A percentile compares a stretch with the other conserved stretches of the same genome.
phyloP scores from a whole-genome alignment of 2,113 vertebrate species.

The Limnothrissa miodon region DNA sequence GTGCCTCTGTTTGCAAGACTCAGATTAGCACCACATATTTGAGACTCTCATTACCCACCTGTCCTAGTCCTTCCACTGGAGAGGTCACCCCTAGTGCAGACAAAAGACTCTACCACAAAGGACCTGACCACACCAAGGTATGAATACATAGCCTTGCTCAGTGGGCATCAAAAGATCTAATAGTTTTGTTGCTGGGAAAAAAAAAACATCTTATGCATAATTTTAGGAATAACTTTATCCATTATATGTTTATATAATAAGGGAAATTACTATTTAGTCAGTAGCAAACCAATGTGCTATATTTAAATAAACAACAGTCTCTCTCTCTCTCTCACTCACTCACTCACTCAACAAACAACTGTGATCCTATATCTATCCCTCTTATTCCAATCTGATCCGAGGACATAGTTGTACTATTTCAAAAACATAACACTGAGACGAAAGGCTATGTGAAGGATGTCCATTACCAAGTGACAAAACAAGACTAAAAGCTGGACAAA shows the following conservation, averaged over 20 bases:
- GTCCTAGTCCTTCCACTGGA: constrained; percentile 48
- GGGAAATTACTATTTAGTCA: too few relatives aligned
- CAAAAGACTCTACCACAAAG: constrained; percentile 45
- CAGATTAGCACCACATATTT: constrained; percentile 56
- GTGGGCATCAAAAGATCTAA: too few relatives aligned
- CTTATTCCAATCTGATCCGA: constrained; percentile 16
- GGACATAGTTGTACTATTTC: constrained; percentile 22
- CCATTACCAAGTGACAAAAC: constrained; percentile 15
- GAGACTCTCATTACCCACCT: constrained; percentile 52
- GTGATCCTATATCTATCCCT: background rate
- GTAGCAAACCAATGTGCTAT: background rate
- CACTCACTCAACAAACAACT: background rate
- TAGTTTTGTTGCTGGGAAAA: too few relatives aligned
- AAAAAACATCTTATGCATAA: too few relatives aligned
- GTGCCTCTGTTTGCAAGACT: constrained; percentile 46
- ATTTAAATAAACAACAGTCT: background rate
- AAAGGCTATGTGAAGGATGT: constrained; percentile 1
- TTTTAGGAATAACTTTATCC: too few relatives aligned
- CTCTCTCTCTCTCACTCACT: constrained; percentile 11
- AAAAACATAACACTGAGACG: background rate
- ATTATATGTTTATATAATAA: too few relatives aligned
- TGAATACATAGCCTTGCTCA: background rate
- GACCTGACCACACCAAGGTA: background rate
- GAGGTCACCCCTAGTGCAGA: constrained; percentile 36
- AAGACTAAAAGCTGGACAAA: background rate